Evolutionary conservation across 2,113 vertebrate genomes (phyloP).

Genomic region (Sander lucioperca): DNA sequence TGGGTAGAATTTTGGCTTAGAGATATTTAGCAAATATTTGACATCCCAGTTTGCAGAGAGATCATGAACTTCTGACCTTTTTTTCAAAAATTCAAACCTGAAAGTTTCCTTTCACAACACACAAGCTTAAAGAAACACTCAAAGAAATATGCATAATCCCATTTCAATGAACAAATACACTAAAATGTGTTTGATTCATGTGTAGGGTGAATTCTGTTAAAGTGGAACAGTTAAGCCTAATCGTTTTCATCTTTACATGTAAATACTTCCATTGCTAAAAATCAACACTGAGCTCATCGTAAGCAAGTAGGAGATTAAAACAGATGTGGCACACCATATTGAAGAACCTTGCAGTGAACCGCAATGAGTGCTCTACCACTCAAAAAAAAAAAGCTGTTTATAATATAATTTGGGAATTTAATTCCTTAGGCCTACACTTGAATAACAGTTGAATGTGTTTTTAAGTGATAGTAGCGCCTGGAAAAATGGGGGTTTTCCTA

Average conservation of each 20-base stretch:
- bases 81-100: too few species aligned
- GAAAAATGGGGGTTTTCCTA: too few species aligned
- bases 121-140: background rate
- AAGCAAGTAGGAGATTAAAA: background rate
- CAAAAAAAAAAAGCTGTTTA: too few species aligned
- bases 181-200: background rate
- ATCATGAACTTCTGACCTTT: background rate
- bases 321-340: too few species aligned
- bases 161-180: background rate
- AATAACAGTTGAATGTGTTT: too few species aligned
- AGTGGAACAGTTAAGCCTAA: background rate
- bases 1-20: background rate
- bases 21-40: background rate
- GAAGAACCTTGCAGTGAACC: background rate
- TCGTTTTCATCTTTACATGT: background rate
- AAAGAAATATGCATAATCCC: background rate
- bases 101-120: too few species aligned
- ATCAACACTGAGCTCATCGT: background rate
- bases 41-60: background rate
- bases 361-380: too few species aligned
- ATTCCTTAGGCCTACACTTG: too few species aligned
- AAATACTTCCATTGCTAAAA: background rate
- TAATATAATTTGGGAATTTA: too few species aligned
- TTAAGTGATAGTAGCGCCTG: too few species aligned
- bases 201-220: background rate